Evolutionary conservation across 2,888 invertebrate genomes (phyloP), one percentile per base, ranked within the genome.

Genomic region (Acleris laterana): DNA sequence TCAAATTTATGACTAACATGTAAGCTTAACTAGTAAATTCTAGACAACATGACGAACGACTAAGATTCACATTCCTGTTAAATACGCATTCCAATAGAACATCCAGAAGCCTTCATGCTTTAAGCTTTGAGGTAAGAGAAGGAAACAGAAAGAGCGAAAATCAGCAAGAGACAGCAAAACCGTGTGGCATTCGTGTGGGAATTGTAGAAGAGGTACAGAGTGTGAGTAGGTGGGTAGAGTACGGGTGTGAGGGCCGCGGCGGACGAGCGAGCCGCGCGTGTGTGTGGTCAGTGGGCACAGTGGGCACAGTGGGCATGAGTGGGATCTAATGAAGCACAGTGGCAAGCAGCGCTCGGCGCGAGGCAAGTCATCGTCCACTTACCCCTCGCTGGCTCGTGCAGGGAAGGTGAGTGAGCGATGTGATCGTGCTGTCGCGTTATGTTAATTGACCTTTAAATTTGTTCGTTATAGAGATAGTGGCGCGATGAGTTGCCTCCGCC

Each of bases 1-100:
- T 69, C 76, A 83, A 83, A 84, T 76, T 76, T 77, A 77, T 77
- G 73, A 78, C 85, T 82, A 87, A 83, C 78, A 80, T 77, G 50
- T 57, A 69, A 71, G 69, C 72, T 62, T 72, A 80, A 82, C 66
- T 69, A 71, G 70, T 70, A 72, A 70, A 69, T 67, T 68, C 51
- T 68, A 69, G 28, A 57, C 70, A 70, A 69, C 63, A 68, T 68
- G 69, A 68, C 69, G 66, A 53, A 68, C 69, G 66, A 53, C 49
- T 53, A 58, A 48, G 46, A 58, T 60, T 62, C 62, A 20, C 20
- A 50, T 55, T 55, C 55, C 61, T 52, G 44, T 53, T 22, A 44
- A 25, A 66, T 53, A 62, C 19, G 49, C 64, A 64, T 60, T 42
- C 62, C 46, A 59, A 53, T 44, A 38, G 58, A 58, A 59, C 60